Percentiles rank a stretch among this genome's conserved stretches.
phyloP scores from a whole-genome alignment of 1,140 invertebrate species.

The Steinernema khuongi region DNA sequence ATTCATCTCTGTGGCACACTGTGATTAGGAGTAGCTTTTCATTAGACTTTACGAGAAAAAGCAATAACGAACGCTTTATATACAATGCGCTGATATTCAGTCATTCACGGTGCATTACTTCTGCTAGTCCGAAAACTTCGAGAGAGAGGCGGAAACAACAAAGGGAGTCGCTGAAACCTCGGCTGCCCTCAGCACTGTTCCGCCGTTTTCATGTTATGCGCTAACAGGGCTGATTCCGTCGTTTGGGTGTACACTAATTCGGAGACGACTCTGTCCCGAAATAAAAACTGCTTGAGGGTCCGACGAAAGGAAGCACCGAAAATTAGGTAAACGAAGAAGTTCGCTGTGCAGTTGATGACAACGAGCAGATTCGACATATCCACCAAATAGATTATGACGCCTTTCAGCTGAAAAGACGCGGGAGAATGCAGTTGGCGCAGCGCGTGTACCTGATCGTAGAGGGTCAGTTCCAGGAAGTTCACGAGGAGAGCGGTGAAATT shows the following conservation, averaged over 20 bases:
- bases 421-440: background rate
- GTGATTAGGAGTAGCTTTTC: background rate
- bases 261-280: conserved; percentile 11
- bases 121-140: background rate
- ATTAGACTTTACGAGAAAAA: background rate
- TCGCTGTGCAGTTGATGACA: conserved; percentile 56
- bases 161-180: background rate
- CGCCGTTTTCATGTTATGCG: conserved; percentile 6
- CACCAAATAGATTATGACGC: conserved; percentile 54
- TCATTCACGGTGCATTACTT: background rate
- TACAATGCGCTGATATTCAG: background rate
- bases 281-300: conserved; percentile 42
- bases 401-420: conserved; percentile 39
- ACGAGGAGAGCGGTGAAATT: conserved; percentile 57
- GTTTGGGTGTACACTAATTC: conserved; percentile 9
- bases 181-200: background rate
- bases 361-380: conserved; percentile 57
- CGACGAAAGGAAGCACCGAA: conserved; percentile 51
- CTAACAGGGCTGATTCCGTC: background rate
- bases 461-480: conserved; percentile 55
- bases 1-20: background rate
- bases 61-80: background rate
- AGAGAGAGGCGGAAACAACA: background rate
- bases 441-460: conserved; percentile 50
- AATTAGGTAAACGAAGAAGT: conserved; percentile 56